Evolutionary conservation across 2,888 invertebrate genomes (phyloP).

Genomic region (Xanthia togata): DNA sequence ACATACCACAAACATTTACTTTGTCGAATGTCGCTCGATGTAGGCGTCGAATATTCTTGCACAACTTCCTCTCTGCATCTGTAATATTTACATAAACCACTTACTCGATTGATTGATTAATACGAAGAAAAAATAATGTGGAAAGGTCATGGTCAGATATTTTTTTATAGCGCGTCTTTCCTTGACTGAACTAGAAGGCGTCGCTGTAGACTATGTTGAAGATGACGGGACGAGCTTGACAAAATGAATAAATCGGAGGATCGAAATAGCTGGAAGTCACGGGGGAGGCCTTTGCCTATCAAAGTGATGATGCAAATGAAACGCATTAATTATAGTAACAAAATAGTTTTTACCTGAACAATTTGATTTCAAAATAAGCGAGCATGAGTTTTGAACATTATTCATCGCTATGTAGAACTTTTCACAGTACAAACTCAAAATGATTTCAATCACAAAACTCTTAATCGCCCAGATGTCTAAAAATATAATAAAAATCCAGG

Average conservation of each 20-base stretch:
- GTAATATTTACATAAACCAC: background rate
- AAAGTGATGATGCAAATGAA: background rate
- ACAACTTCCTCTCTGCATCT: slow-evolving; percentile 30
- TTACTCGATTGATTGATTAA: background rate
- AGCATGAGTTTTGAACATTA: slow-evolving; percentile 14
- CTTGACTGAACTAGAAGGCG: no score
- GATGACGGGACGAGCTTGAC: background rate
- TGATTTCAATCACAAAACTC: slow-evolving; percentile 21
- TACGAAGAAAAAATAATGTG: no score
- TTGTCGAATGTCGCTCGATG: background rate
- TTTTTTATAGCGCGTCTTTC: background rate
- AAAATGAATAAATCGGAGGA: background rate
- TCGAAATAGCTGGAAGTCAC: background rate
- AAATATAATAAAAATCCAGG: background rate
- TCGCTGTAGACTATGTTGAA: background rate
- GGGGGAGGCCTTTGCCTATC: background rate
- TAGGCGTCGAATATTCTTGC: slow-evolving; percentile 18
- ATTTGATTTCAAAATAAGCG: slow-evolving; percentile 16
- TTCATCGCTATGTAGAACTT: slow-evolving; percentile 28
- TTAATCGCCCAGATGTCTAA: slow-evolving; percentile 21
- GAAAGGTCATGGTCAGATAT: no score
- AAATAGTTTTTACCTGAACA: slow-evolving; percentile 17
- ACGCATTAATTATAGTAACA: no score
- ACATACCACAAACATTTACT: background rate
- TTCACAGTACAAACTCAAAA: slow-evolving; percentile 27